Percentiles rank a stretch among this genome's conserved stretches.
phyloP scores from a whole-genome alignment of 2,113 vertebrate species.

The Menura novaehollandiae region DNA sequence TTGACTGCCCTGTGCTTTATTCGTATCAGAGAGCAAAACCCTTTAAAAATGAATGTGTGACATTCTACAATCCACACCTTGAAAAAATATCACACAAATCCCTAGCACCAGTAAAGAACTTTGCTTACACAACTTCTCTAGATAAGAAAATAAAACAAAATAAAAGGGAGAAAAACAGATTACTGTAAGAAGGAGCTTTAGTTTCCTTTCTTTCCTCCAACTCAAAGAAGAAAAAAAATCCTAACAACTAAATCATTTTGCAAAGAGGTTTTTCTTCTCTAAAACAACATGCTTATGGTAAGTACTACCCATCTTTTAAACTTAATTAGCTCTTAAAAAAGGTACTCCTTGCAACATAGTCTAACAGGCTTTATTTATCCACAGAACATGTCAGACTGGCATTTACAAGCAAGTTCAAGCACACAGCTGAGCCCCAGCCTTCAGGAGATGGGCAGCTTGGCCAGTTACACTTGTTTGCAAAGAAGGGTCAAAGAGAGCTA shows the following conservation, averaged over 20 bases:
- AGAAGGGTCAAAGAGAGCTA: background rate
- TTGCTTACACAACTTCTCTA: slow-evolving; percentile 2
- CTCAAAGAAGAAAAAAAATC: background rate
- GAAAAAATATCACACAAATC: slow-evolving; percentile 63
- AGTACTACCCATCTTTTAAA: background rate
- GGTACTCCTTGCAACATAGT: background rate
- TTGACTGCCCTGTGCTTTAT: slow-evolving; percentile 66
- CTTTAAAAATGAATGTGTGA: slow-evolving; percentile 78
- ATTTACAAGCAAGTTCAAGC: background rate
- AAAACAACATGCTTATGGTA: slow-evolving; percentile 1
- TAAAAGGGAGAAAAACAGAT: slow-evolving; percentile 50
- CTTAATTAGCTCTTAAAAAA: background rate
- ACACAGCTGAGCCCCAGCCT: background rate
- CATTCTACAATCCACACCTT: slow-evolving; percentile 69
- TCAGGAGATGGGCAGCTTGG: background rate
- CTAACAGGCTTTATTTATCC: background rate
- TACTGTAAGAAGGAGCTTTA: slow-evolving; percentile 18
- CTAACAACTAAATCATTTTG: slow-evolving; percentile 14
- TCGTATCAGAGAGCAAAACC: slow-evolving; percentile 60
- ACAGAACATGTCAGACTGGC: background rate
- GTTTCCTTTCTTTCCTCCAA: background rate
- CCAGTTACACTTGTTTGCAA: background rate
- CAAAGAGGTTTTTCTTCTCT: slow-evolving; percentile 14
- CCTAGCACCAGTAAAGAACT: slow-evolving; percentile 19
- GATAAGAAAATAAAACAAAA: slow-evolving; percentile 62